These are phyloP conservation scores for Parnassius apollo DNA, from an alignment of 2,888 invertebrate species.

Conservation along the genomic window DNA sequence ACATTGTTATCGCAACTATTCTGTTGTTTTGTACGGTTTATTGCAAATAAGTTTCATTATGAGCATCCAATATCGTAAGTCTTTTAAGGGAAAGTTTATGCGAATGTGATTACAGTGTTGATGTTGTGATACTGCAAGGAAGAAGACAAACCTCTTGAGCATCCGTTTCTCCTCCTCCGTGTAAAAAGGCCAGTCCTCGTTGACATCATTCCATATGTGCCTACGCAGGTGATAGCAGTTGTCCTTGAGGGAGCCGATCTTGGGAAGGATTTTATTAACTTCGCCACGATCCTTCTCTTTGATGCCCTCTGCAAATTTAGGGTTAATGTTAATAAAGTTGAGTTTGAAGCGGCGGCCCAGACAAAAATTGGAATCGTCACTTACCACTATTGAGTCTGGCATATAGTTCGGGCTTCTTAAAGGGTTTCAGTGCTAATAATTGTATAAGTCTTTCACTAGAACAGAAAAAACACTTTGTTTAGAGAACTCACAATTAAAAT, in stretches of 20 bases:
- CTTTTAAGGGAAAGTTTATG: too few relatives aligned
- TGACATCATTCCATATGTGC: constrained; percentile 95
- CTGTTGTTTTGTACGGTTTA: too few relatives aligned
- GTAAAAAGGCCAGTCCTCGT: constrained; percentile 97
- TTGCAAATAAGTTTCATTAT: too few relatives aligned
- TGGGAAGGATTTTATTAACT: constrained; percentile 89
- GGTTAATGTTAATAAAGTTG: constrained; percentile 34
- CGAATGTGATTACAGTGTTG: too few relatives aligned
- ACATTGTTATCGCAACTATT: too few relatives aligned
- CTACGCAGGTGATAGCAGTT: constrained; percentile 94
- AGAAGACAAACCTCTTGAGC: constrained; percentile 85
- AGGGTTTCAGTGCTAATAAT: constrained; percentile 94
- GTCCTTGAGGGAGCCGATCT: constrained; percentile 91
- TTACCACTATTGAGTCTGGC: constrained; percentile 90
- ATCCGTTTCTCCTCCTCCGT: constrained; percentile 93
- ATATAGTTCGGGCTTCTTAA: constrained; percentile 95
- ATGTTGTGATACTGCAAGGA: too few relatives aligned
- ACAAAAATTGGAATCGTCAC: constrained; percentile 41
- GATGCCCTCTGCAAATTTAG: constrained; percentile 88
- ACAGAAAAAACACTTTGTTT: constrained; percentile 55
- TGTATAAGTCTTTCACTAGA: constrained; percentile 96
- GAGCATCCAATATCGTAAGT: too few relatives aligned
- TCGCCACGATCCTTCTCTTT: constrained; percentile 90
- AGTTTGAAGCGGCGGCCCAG: constrained; percentile 31
- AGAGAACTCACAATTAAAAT: too few relatives aligned